phyloP scores from a whole-genome alignment of 2,113 vertebrate species.

The Tachycineta bicolor region DNA sequence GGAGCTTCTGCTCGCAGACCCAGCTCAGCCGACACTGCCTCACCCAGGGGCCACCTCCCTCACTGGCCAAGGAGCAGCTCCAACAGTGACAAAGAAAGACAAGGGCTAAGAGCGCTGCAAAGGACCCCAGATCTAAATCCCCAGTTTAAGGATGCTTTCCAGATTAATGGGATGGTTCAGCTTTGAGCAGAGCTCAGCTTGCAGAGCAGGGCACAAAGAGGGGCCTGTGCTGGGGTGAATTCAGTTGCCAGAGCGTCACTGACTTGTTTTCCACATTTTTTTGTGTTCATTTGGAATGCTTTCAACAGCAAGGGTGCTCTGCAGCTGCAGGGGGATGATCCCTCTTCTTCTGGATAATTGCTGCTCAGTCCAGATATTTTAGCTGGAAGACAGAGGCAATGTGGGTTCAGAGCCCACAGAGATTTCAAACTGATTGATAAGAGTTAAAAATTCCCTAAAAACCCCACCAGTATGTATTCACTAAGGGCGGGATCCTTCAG shows the following conservation, averaged over 20 bases:
- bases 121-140: background rate
- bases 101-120: too few relatives aligned
- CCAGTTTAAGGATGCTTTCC: background rate
- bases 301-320: background rate
- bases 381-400: background rate
- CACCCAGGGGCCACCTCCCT: background rate
- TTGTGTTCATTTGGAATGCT: background rate
- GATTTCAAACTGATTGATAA: background rate
- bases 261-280: background rate
- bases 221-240: background rate
- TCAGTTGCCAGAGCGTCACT: background rate
- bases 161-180: accelerated
- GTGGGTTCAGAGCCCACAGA: background rate
- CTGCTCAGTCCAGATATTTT: background rate
- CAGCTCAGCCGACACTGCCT: background rate
- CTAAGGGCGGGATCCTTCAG: background rate
- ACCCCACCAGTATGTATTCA: background rate
- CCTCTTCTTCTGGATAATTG: background rate
- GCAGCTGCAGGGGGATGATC: background rate
- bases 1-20: background rate
- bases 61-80: too few relatives aligned
- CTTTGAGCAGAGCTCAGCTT: background rate
- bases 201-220: background rate
- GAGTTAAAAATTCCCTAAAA: background rate
- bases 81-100: too few relatives aligned